Evolutionary conservation across 2,113 vertebrate species (phyloP).

Genomic region (Hyla sarda): DNA sequence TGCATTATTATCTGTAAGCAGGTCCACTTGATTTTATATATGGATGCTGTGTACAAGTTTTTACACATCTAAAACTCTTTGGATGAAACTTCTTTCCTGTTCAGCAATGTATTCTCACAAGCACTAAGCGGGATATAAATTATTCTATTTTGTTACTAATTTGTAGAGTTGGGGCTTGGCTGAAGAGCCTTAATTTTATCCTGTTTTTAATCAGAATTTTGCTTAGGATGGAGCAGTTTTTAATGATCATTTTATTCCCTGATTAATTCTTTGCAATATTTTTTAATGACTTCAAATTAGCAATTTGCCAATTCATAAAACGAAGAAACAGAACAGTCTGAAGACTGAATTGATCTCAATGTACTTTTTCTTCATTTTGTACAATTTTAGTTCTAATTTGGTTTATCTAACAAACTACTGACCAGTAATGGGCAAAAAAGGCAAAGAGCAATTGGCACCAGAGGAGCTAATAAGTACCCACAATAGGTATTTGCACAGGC

Average conservation of each 20-base stretch:
- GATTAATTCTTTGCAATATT: background rate
- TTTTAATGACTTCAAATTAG: constrained; percentile 3
- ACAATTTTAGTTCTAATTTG: background rate
- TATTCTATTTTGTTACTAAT: background rate
- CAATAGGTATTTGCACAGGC: too few relatives aligned
- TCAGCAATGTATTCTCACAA: background rate
- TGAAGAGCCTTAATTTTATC: background rate
- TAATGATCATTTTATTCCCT: background rate
- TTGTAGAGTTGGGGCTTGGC: background rate
- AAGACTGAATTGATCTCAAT: background rate
- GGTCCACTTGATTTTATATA: too few relatives aligned
- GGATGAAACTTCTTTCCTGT: too few relatives aligned
- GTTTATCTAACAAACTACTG: background rate
- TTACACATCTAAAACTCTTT: too few relatives aligned
- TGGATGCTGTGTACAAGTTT: too few relatives aligned
- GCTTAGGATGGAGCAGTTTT: background rate
- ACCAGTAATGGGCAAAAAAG: background rate
- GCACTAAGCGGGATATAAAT: background rate
- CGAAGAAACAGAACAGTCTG: background rate
- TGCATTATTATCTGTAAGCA: too few relatives aligned
- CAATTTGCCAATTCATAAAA: background rate
- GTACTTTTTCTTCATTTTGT: background rate
- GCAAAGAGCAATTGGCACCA: too few relatives aligned
- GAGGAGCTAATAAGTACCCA: too few relatives aligned
- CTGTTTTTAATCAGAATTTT: background rate